Evolutionary conservation across 2,113 vertebrate genomes (phyloP).

Genomic region (Noturus placidus): DNA sequence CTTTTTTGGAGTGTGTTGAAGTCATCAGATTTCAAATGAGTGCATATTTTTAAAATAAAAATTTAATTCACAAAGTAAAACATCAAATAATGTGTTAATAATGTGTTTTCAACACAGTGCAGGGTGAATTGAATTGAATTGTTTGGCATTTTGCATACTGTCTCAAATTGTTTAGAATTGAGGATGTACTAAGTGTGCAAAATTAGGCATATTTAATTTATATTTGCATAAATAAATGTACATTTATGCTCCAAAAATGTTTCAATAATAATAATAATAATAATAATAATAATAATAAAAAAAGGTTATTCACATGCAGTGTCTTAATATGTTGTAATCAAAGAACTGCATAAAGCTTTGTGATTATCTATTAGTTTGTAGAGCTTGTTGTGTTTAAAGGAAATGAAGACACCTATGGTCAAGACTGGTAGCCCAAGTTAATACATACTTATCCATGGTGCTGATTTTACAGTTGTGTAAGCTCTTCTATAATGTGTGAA

Average conservation of each 20-base stretch:
- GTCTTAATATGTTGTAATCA: background rate
- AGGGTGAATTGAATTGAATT: too few relatives aligned
- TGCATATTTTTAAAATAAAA: too few relatives aligned
- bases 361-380: background rate
- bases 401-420: conserved; percentile 63
- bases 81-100: too few relatives aligned
- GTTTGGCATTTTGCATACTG: too few relatives aligned
- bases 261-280: background rate
- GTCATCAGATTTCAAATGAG: too few relatives aligned
- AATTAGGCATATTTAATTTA: background rate
- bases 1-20: too few relatives aligned
- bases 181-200: background rate
- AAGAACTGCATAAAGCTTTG: too few relatives aligned
- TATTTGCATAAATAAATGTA: background rate
- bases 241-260: background rate
- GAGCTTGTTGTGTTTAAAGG: conserved; percentile 23
- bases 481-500: conserved; percentile 49
- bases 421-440: conserved; percentile 64
- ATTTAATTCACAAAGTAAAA: too few relatives aligned
- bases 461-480: conserved; percentile 70
- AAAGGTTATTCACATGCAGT: background rate
- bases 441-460: conserved; percentile 64
- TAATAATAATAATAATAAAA: too few relatives aligned
- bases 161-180: too few relatives aligned
- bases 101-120: too few relatives aligned